Evolutionary conservation across 2,888 invertebrate genomes (phyloP).

Genomic region (Lingula anatina): DNA sequence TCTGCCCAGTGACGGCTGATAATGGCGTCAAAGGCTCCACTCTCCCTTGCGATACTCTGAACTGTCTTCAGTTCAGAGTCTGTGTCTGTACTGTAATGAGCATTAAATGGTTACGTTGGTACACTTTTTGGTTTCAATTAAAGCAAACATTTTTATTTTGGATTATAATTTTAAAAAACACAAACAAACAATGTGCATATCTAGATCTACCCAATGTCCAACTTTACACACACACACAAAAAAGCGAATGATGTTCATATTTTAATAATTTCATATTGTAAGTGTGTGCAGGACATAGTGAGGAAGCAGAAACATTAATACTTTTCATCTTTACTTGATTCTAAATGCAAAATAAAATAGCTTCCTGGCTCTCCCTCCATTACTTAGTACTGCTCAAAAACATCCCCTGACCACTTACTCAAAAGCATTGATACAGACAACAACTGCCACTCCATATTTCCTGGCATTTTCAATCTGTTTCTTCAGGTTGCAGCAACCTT

Average conservation of each 20-base stretch:
- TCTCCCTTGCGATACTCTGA: constrained; percentile 64
- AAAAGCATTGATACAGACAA: constrained; percentile 88
- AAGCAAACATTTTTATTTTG: neutral
- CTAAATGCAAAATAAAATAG: no score
- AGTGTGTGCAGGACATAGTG: no score
- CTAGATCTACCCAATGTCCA: no score
- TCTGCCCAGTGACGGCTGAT: constrained; percentile 81
- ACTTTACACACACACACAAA: no score
- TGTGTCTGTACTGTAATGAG: constrained; percentile 70
- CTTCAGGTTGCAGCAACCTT: constrained; percentile 82
- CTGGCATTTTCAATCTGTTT: constrained; percentile 91
- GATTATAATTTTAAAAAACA: neutral
- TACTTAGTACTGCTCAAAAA: no score
- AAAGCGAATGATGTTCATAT: no score
- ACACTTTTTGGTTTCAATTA: neutral
- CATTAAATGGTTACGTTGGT: neutral
- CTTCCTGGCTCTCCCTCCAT: no score
- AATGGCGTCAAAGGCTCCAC: constrained; percentile 84
- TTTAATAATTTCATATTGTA: no score
- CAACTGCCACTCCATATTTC: constrained; percentile 86
- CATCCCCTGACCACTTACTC: no score
- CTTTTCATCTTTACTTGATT: no score
- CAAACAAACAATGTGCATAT: no score
- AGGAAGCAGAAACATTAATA: no score
- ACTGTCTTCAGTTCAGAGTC: constrained; percentile 76